phyloP scores from a whole-genome alignment of 2,888 invertebrate species.

The Ctenicera cuprea region DNA sequence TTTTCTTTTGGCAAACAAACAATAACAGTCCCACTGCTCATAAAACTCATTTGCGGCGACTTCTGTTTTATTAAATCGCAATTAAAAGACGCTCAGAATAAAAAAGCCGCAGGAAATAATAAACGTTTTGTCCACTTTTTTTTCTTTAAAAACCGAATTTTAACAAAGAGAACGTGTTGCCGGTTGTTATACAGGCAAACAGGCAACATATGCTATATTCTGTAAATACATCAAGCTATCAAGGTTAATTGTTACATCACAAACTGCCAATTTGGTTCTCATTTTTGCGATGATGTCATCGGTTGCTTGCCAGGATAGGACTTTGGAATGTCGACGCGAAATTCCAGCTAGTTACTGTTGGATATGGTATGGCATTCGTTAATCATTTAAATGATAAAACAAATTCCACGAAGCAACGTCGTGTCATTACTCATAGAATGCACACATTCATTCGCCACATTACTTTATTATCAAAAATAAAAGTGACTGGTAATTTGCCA shows the following conservation, averaged over 20 bases:
- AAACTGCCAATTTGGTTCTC: slow-evolving; percentile 33
- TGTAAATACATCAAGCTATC: slow-evolving; percentile 22
- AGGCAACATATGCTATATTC: not conserved
- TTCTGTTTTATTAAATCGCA: too few relatives aligned
- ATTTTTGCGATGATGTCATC: slow-evolving; percentile 38
- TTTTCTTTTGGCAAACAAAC: too few relatives aligned
- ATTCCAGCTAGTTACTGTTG: not conserved
- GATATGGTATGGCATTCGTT: not conserved
- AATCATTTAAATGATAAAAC: not conserved
- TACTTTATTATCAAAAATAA: not conserved
- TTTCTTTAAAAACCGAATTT: too few relatives aligned
- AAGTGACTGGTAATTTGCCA: not conserved
- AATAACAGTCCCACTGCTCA: too few relatives aligned
- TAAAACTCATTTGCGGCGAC: too few relatives aligned
- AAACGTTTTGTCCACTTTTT: too few relatives aligned
- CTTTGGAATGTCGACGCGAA: not conserved
- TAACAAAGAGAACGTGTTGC: too few relatives aligned
- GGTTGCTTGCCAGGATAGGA: slow-evolving; percentile 10
- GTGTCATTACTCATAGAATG: too few relatives aligned
- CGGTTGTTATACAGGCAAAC: not conserved
- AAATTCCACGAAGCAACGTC: slow-evolving; percentile 8
- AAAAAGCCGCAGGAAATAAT: too few relatives aligned
- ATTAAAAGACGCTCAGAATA: too few relatives aligned
- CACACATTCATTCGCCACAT: not conserved
- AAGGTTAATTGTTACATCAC: slow-evolving; percentile 38